phyloP scores from a whole-genome alignment of 2,888 invertebrate genomes.

The Amphipoea lucens region DNA sequence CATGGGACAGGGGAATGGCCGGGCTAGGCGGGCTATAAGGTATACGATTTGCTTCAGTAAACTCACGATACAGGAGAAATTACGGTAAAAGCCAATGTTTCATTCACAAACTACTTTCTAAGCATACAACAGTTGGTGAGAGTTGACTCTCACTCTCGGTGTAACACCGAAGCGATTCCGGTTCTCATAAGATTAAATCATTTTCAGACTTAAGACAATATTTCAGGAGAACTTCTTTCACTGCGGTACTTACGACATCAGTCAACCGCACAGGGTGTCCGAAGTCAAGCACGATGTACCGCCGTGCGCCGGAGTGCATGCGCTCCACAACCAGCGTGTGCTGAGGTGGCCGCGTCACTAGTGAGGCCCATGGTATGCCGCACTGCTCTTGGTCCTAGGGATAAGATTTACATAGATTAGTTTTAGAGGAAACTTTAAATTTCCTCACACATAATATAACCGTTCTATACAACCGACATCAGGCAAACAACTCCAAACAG shows the following conservation, averaged over 20 bases:
- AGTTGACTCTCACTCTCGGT: no score
- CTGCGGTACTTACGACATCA: slow-evolving; percentile 91
- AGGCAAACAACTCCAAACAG: not conserved
- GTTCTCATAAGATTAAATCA: no score
- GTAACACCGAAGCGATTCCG: no score
- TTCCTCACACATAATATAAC: not conserved
- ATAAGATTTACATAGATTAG: not conserved
- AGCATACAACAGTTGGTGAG: no score
- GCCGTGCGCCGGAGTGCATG: slow-evolving; percentile 98
- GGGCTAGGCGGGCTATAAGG: no score
- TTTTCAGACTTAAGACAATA: not conserved
- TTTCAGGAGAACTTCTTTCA: not conserved
- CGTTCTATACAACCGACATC: not conserved
- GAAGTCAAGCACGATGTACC: slow-evolving; percentile 97
- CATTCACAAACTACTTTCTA: no score
- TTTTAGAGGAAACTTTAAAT: not conserved
- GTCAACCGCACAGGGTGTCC: slow-evolving; percentile 96
- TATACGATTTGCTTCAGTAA: no score
- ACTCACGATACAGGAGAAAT: no score
- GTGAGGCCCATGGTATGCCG: slow-evolving; percentile 93
- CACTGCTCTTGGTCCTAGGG: slow-evolving; percentile 84
- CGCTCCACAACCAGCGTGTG: slow-evolving; percentile 97
- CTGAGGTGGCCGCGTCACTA: slow-evolving; percentile 94
- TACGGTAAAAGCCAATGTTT: no score
- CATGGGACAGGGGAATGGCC: no score